Conservation (phyloP, 23 tunicate genomes). For the Trididemnum nubilum region DNA sequence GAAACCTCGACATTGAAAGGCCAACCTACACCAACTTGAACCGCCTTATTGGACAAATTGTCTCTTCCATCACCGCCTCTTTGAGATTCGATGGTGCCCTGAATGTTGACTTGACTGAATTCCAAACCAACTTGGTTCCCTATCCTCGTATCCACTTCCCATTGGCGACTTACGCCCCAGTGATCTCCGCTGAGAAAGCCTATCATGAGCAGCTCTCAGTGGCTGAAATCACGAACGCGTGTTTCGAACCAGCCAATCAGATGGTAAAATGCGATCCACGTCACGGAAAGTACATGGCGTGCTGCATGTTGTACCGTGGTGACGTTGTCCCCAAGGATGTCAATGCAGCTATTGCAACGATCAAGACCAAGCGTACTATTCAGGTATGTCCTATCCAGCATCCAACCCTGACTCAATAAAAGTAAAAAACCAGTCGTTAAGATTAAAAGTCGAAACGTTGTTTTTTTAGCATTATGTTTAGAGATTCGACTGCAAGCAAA, state of each 20-base stretch:
- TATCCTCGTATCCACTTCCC: constrained; percentile 99
- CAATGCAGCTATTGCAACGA: constrained; percentile 99
- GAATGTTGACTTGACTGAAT: constrained; percentile 91
- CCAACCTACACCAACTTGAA: constrained; percentile 96
- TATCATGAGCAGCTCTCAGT: constrained; percentile 98
- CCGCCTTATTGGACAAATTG: constrained; percentile 92
- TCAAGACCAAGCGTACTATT: constrained; percentile 96
- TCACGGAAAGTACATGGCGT: constrained; percentile 91
- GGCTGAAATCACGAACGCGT: constrained; percentile 99
- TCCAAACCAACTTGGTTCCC: constrained; percentile 99
- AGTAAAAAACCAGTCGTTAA: no score
- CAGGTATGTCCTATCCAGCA: constrained; percentile 80
- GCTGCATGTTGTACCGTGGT: constrained; percentile 99
- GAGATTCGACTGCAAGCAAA: no score
- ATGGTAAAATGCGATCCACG: constrained; percentile 95
- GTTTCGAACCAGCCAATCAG: constrained; percentile 99
- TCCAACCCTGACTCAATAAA: not conserved
- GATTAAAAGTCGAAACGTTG: no score
- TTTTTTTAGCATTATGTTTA: no score
- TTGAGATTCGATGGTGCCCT: constrained; percentile 91
- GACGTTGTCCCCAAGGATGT: constrained; percentile 99
- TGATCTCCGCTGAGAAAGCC: constrained; percentile 79
- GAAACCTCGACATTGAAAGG: constrained; percentile 91
- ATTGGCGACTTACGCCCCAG: constrained; percentile 84
- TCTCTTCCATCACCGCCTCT: constrained; percentile 94